Evolutionary conservation across 2,113 vertebrate genomes (phyloP), one percentile per base, ranked within the genome.

Genomic region (Patagioenas fasciata): DNA sequence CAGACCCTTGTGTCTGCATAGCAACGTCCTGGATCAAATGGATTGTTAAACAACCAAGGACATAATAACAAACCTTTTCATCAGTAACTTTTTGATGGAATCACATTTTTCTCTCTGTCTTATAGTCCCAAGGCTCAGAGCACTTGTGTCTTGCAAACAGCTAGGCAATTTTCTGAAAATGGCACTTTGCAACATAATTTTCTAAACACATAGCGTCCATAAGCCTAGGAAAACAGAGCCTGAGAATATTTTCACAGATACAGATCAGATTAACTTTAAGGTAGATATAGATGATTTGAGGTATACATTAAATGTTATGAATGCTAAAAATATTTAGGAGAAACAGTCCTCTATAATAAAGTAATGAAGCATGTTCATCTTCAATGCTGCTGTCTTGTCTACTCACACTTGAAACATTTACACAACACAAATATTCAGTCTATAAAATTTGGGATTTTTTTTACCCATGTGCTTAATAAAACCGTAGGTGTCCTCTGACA

Each of bases 141-240:
- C 15, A 77, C 60, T 65, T 95, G 9, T 17, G 69, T 77, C 20
- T 56, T 95, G 93, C 7, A 1, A 88, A 75, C 18, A 96, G 24
- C 31, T 58, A 74, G 31, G 91, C 28, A 84, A 29, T 65, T 47
- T 80, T 89, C 70, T 91, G 91, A 95, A 92, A 77, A 89, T 36
- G 85, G 2, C 4, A 10, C 36, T 61, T 82, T 38, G 11, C 17
- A 32, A 53, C 15, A 81, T 17, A 84, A 80, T 96, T 90, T 72
- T 58, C 56, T 94, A 67, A 11, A 20, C 13, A 10, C 13, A 65
- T 4, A 64, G 48, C 83, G 54, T 70, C 56, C 48, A 26, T 69
- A 83, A 79, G 14, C 25, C 57, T 73, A 72, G 83, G 25, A 74
- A 80, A 83, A 85, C 24, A 72, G 14, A 58, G 13, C 34, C 23